phyloP scores from a whole-genome alignment of 2,888 invertebrate species.

The Micropterix aruncella region DNA sequence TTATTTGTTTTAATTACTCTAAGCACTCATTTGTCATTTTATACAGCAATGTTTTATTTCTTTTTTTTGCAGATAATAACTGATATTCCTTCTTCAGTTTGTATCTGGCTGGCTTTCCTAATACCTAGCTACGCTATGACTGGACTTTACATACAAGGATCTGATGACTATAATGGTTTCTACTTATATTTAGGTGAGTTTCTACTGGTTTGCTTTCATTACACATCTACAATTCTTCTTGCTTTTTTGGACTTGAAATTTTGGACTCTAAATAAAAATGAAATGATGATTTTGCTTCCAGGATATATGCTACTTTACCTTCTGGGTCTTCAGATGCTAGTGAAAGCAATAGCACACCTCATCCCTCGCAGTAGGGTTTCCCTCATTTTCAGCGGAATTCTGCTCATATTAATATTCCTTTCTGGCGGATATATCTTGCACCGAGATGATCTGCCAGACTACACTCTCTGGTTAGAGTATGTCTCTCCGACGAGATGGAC shows the following conservation, averaged over 20 bases:
- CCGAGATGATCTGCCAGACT: slow-evolving; percentile 47
- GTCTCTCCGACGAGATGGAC: slow-evolving; percentile 63
- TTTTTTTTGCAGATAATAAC: slow-evolving; percentile 51
- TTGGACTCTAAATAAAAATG: too few species aligned
- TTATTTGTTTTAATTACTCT: too few species aligned
- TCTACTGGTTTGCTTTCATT: neutral
- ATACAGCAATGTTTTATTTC: too few species aligned
- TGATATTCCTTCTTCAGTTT: slow-evolving; percentile 61
- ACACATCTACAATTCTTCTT: slow-evolving; percentile 1
- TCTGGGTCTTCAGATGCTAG: slow-evolving; percentile 51
- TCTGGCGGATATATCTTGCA: slow-evolving; percentile 59
- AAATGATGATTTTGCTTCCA: too few species aligned
- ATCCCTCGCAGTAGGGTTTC: slow-evolving; percentile 51
- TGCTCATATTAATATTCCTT: slow-evolving; percentile 45
- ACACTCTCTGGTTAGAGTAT: slow-evolving; percentile 51
- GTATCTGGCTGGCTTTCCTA: slow-evolving; percentile 72
- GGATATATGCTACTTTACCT: slow-evolving; percentile 60
- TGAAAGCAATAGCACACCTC: slow-evolving; percentile 51
- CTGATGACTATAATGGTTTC: slow-evolving; percentile 50
- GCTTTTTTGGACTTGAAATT: too few species aligned
- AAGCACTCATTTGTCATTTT: too few species aligned
- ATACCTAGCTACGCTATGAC: slow-evolving; percentile 85
- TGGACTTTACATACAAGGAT: slow-evolving; percentile 59
- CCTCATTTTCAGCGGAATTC: slow-evolving; percentile 42
- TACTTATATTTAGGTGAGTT: slow-evolving; percentile 53